These are phyloP conservation scores for zebrafish (Danio rerio) DNA, from an alignment of 2,113 vertebrate species.

Conservation along the genomic window DNA sequence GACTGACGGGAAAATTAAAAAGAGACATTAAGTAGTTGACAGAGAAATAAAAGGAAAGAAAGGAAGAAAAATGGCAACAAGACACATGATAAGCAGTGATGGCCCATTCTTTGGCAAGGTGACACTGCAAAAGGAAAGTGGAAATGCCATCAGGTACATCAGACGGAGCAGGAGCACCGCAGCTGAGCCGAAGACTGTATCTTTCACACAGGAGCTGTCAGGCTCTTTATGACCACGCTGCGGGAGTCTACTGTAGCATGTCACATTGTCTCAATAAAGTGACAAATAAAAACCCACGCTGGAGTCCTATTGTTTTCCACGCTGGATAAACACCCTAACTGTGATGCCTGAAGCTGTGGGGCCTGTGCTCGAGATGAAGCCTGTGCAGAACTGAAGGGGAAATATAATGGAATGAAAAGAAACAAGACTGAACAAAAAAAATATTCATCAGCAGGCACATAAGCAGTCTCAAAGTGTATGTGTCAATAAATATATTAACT, in stretches of 20 bases:
- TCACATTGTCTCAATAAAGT: conserved; percentile 79
- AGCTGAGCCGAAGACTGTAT: conserved; percentile 50
- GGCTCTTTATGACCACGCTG: conserved; percentile 69
- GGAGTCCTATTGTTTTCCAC: conserved; percentile 73
- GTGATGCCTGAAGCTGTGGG: conserved; percentile 13
- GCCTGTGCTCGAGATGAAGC: neutral
- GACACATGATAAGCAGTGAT: conserved; percentile 52
- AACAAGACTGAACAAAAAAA: neutral
- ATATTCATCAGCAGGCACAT: neutral
- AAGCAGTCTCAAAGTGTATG: neutral
- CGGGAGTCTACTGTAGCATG: conserved; percentile 70
- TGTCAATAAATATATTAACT: too few species aligned
- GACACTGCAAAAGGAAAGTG: conserved; percentile 63
- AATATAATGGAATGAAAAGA: neutral
- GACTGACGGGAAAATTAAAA: conserved; percentile 33
- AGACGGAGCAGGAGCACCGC: conserved; percentile 43
- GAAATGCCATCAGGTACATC: conserved; percentile 62
- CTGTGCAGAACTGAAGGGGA: neutral
- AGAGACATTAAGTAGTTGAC: conserved; percentile 27
- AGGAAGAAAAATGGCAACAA: conserved; percentile 22
- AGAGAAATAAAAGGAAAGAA: conserved; percentile 10
- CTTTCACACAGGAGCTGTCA: conserved; percentile 62
- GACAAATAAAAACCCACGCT: conserved; percentile 80
- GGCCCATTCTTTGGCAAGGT: conserved; percentile 59
- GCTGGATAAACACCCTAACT: conserved; percentile 67